Evolutionary conservation across 2,888 invertebrate genomes (phyloP), one percentile per base, ranked within the genome.

Genomic region (Nezara viridula): DNA sequence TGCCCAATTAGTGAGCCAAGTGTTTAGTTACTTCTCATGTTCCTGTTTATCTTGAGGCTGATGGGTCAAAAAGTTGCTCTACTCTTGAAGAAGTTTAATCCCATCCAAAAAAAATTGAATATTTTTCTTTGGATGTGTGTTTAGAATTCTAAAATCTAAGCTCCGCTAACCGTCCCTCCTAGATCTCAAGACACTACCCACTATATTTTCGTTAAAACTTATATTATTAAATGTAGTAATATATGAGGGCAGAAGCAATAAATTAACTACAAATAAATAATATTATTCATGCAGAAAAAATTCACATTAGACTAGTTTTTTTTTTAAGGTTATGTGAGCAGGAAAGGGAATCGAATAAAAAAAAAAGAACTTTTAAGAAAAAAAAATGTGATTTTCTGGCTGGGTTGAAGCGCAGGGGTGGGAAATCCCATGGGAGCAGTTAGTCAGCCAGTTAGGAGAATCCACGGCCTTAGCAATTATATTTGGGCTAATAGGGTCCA

Each of bases 381-480:
- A 55, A 55, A 55, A 55, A 55, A 5, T 55, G 14, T 19, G 66
- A 73, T 73, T 73, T 73, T 73, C 66, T 73, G 37, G 19, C 16
- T 60, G 55, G 66, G 10, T 66, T 14, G 32, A 32, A 66, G 4
- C 66, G 37, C 10, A 27, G 44, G 81, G 81, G n/a, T 0, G 44
- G 85, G 85, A 24, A 86, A 50, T 49, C 49, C 86, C 86, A n/a
- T 32, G 7, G 37, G 66, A 73, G 32, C 66, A 37, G 66, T 73
- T 73, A 73, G 66, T 73, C 66, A 73, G 16, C 7, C 32, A 37
- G 32, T 73, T 73, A 73, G 66, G 66, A 73, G 66, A 73, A 73
- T 19, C 66, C 66, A 19, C 6, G 66, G 66, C 32, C 66, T 73
- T 73, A 37, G 66, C 66, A 73, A 73, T 73, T 73, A 73, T 73